Evolutionary conservation across 2,797 vertebrate species (phyloP).

Genomic region (Anguilla obscura): DNA sequence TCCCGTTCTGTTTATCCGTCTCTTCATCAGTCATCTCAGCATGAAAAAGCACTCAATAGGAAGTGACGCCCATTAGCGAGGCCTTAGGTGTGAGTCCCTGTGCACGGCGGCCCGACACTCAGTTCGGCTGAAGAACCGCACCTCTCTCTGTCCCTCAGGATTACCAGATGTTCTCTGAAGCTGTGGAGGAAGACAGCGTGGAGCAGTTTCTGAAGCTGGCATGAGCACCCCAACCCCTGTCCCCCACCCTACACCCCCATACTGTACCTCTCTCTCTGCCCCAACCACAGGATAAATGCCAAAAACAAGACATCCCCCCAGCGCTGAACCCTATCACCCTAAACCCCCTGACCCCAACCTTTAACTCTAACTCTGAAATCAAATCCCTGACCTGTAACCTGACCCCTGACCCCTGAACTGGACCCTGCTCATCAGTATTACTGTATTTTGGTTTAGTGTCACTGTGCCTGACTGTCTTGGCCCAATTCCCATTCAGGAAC

Average conservation of each 20-base stretch:
- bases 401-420: not conserved
- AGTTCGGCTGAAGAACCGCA: no score
- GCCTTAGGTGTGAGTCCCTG: no score
- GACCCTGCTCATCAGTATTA: not conserved
- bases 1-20: no score
- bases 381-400: no score
- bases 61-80: no score
- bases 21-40: no score
- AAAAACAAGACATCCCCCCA: conserved; percentile 25
- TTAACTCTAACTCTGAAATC: no score
- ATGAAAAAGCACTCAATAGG: no score
- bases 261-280: not conserved
- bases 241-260: not conserved
- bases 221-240: conserved; percentile 60
- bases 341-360: not conserved
- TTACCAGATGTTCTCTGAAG: conserved; percentile 87
- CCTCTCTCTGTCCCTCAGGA: conserved; percentile 68
- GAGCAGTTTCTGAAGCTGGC: conserved; percentile 89
- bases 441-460: not conserved
- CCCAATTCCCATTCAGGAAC: not conserved
- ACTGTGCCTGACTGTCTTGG: not conserved
- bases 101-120: no score
- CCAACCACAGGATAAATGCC: conserved; percentile 31
- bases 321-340: not conserved
- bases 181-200: conserved; percentile 87